Evolutionary conservation across 2,113 vertebrate species (phyloP).

Genomic region (Columba livia): DNA sequence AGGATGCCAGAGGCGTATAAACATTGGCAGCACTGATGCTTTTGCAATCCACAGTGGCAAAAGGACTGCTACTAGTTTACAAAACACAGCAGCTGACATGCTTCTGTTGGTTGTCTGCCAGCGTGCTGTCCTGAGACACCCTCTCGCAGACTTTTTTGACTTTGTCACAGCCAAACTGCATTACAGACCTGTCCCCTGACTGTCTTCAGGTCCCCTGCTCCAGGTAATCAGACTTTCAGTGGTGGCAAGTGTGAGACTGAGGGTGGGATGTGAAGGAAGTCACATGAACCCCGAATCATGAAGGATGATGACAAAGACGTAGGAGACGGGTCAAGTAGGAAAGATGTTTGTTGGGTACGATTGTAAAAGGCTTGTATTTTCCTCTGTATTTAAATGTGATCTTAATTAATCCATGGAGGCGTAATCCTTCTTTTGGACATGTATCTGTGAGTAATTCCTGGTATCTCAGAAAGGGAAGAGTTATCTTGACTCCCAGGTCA

Average conservation of each 20-base stretch:
- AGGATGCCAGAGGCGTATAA: slow-evolving; percentile 26
- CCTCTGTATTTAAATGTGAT: background rate
- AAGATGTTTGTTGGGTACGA: background rate
- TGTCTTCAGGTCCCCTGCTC: background rate
- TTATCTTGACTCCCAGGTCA: slow-evolving; percentile 11
- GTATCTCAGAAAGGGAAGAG: background rate
- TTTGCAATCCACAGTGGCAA: background rate
- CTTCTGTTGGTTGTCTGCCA: slow-evolving; percentile 29
- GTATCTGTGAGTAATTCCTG: background rate
- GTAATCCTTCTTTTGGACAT: background rate
- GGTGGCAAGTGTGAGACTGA: background rate
- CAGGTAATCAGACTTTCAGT: background rate
- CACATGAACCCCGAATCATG: background rate
- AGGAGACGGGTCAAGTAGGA: background rate
- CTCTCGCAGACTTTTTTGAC: background rate
- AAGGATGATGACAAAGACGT: background rate
- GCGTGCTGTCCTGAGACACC: background rate
- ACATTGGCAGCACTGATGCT: slow-evolving; percentile 29
- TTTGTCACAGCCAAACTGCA: background rate
- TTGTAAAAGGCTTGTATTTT: background rate
- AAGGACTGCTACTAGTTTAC: slow-evolving; percentile 27
- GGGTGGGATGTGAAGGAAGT: background rate
- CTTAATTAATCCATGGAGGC: background rate
- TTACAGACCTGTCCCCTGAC: background rate
- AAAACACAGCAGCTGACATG: slow-evolving; percentile 3